phyloP scores from a whole-genome alignment of 2,888 invertebrate species.

The Penaeus monodon region DNA sequence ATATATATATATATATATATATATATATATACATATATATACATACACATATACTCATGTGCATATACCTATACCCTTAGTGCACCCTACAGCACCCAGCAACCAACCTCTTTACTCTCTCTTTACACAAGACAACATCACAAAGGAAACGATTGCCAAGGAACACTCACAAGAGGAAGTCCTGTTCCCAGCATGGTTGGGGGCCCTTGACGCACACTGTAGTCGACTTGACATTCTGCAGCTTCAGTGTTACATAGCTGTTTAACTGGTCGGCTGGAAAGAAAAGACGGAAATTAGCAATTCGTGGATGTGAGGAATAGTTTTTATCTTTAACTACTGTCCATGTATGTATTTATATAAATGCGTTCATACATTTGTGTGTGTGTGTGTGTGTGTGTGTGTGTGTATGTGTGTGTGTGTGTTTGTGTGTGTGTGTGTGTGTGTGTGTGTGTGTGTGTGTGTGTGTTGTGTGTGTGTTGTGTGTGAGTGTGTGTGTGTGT shows the following conservation, averaged over 20 bases:
- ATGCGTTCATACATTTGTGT: not conserved
- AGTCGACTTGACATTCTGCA: constrained; percentile 98
- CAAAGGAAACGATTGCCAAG: too few species aligned
- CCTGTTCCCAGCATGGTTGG: constrained; percentile 97
- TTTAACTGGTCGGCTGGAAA: constrained; percentile 88
- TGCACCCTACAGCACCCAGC: too few species aligned
- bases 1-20: not conserved
- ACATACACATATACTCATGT: too few species aligned
- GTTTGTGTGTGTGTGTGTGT: not conserved
- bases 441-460: too few species aligned
- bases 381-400: not conserved
- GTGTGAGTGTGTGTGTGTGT: too few species aligned
- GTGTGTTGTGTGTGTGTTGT: too few species aligned
- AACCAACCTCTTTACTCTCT: too few species aligned
- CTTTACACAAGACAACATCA: too few species aligned
- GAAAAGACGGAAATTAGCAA: constrained; percentile 27
- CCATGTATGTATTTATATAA: not conserved
- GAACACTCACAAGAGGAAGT: constrained; percentile 95
- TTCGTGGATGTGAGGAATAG: too few species aligned
- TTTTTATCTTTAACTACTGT: not conserved
- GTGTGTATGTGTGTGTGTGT: not conserved
- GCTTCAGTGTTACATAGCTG: constrained; percentile 95
- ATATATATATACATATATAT: not conserved
- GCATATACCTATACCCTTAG: too few species aligned
- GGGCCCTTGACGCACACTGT: constrained; percentile 96